Evolutionary conservation across 2,113 vertebrate species (phyloP).

Genomic region (Xyrauchen texanus): DNA sequence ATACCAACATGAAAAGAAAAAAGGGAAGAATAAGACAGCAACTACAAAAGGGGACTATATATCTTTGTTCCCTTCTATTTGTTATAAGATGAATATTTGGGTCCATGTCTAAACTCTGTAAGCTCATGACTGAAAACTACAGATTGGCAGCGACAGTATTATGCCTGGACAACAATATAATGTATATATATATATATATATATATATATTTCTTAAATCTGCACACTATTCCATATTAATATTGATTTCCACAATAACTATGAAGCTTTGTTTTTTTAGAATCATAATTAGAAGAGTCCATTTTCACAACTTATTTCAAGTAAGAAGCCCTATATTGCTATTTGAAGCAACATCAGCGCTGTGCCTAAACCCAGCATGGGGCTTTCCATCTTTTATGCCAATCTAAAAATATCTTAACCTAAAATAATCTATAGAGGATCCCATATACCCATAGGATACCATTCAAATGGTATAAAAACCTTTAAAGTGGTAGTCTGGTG

Average conservation of each 20-base stretch:
- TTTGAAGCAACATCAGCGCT: constrained; percentile 6
- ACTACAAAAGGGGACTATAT: neutral
- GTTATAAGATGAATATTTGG: constrained; percentile 39
- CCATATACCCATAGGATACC: no score
- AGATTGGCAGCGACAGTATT: constrained; percentile 5
- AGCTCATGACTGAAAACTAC: constrained; percentile 64
- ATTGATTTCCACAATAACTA: no score
- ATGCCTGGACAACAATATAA: neutral
- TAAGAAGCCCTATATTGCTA: constrained; percentile 3
- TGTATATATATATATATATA: neutral
- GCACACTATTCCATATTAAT: no score
- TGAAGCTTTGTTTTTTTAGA: no score
- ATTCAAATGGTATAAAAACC: no score
- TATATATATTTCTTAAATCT: no score
- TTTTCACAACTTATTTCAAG: neutral
- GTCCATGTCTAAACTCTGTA: constrained; percentile 63
- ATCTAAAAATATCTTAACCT: no score
- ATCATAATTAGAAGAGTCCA: no score
- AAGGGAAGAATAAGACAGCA: constrained; percentile 57
- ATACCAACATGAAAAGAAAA: constrained; percentile 46
- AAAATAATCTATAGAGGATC: no score
- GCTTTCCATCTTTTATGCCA: neutral
- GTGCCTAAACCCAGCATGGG: constrained; percentile 27
- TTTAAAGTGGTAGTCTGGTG: no score
- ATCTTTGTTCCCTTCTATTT: constrained; percentile 44